Conservation (phyloP, 2,113 vertebrate genomes). For the Brachyistius frenatus region DNA sequence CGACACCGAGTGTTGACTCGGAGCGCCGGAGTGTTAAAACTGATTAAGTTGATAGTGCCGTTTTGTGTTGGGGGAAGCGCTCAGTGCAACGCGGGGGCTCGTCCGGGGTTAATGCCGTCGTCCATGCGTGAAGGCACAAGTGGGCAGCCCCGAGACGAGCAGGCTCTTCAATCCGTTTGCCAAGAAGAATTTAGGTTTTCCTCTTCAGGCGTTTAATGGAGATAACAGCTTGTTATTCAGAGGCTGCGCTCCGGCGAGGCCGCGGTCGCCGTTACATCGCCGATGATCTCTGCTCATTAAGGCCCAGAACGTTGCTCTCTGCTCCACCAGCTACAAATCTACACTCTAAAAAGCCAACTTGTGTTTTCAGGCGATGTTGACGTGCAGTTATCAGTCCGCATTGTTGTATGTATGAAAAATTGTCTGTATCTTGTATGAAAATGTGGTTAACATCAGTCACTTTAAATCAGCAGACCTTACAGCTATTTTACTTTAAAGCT, state of each 20-base stretch:
- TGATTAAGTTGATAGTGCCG: constrained; percentile 62
- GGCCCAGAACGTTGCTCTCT: constrained; percentile 22
- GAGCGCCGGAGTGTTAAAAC: constrained; percentile 63
- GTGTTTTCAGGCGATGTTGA: not conserved
- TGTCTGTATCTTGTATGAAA: not conserved
- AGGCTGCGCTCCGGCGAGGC: constrained; percentile 10
- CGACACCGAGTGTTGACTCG: constrained; percentile 65
- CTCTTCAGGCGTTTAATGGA: constrained; percentile 68
- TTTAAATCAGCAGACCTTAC: too few relatives aligned
- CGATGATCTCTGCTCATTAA: constrained; percentile 63
- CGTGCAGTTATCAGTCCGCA: not conserved
- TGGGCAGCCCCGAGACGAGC: constrained; percentile 56
- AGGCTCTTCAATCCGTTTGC: constrained; percentile 66
- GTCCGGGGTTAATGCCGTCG: constrained; percentile 63
- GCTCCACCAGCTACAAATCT: constrained; percentile 30
- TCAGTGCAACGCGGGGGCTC: constrained; percentile 4
- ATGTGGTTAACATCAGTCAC: not conserved
- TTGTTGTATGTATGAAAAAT: not conserved
- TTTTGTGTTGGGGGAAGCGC: constrained; percentile 27
- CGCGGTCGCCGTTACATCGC: constrained; percentile 10
- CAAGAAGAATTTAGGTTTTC: constrained; percentile 69
- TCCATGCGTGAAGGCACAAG: constrained; percentile 71
- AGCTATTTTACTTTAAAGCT: not conserved
- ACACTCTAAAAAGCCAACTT: constrained; percentile 15
- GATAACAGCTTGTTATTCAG: constrained; percentile 74